Percentiles rank a stretch among this genome's conserved stretches.
Conservation (phyloP, 2,888 invertebrate genomes). For the Synanthedon vespiformis region DNA sequence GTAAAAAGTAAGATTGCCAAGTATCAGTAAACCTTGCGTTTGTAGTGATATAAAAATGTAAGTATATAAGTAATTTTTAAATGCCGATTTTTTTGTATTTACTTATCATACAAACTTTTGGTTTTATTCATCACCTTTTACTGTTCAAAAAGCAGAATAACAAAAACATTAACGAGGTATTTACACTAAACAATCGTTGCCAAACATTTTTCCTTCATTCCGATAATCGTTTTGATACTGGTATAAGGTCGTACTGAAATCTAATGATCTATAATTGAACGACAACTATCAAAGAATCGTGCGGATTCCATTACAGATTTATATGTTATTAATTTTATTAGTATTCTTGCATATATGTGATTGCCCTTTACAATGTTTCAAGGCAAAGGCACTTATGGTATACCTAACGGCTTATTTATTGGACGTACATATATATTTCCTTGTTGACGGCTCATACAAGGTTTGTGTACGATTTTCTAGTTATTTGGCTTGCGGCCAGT, state of each 20-base stretch:
- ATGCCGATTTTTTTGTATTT: slow-evolving; percentile 26
- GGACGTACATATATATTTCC: slow-evolving; percentile 17
- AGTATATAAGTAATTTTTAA: slow-evolving; percentile 33
- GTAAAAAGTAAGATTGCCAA: slow-evolving; percentile 16
- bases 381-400: slow-evolving; percentile 26
- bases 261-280: slow-evolving; percentile 13
- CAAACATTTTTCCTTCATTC: neutral
- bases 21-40: slow-evolving; percentile 18
- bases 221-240: neutral
- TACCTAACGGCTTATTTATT: neutral
- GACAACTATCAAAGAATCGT: slow-evolving; percentile 11
- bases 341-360: slow-evolving; percentile 15
- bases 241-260: neutral
- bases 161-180: neutral
- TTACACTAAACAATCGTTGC: neutral
- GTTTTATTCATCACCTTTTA: neutral
- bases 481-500: slow-evolving; percentile 36
- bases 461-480: slow-evolving; percentile 20
- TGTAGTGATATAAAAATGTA: slow-evolving; percentile 30
- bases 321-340: slow-evolving; percentile 18
- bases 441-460: slow-evolving; percentile 21
- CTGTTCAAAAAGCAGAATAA: neutral
- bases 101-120: slow-evolving; percentile 18
- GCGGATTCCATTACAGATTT: slow-evolving; percentile 11
- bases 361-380: slow-evolving; percentile 21